phyloP scores from a whole-genome alignment of 1,140 invertebrate species.

The Lordiphosa collinella region DNA sequence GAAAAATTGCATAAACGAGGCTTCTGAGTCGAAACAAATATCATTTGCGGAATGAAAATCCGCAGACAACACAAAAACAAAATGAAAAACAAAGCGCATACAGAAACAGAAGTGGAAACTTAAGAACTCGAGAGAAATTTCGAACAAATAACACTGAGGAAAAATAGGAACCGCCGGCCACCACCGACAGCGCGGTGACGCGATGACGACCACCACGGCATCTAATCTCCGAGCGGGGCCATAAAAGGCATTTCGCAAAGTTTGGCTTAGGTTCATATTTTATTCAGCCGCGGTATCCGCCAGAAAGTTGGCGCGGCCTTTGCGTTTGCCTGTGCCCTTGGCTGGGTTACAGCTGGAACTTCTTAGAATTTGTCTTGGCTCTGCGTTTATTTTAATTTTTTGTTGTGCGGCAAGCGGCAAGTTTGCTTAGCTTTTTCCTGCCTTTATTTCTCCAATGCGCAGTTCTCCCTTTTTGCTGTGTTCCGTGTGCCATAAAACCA shows the following conservation, averaged over 20 bases:
- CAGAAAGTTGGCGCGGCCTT: conserved; percentile 21
- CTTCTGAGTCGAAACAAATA: neutral
- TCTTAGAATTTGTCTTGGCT: conserved; percentile 44
- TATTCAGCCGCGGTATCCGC: conserved; percentile 55
- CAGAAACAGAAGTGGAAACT: conserved; percentile 26
- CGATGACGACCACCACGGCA: conserved; percentile 7
- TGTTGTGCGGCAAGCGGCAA: conserved; percentile 17
- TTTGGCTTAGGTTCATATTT: conserved; percentile 62
- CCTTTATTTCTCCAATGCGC: conserved; percentile 18
- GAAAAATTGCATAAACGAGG: too few species aligned
- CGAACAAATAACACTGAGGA: conserved; percentile 51
- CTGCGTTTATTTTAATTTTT: conserved; percentile 55
- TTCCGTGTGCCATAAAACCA: conserved; percentile 51
- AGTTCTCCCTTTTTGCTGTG: conserved; percentile 35
- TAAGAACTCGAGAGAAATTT: conserved; percentile 49
- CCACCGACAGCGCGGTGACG: neutral
- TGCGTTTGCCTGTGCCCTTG: neutral
- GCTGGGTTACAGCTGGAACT: conserved; percentile 33
- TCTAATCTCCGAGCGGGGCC: conserved; percentile 52
- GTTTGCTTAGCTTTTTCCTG: conserved; percentile 15
- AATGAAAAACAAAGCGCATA: conserved; percentile 5
- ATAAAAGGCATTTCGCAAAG: conserved; percentile 59
- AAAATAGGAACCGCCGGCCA: conserved; percentile 31
- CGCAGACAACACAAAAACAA: neutral
- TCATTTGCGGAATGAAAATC: neutral